These are phyloP conservation scores for Temnothorax ravouxi DNA, from an alignment of 2,888 invertebrate genomes.

Conservation along the genomic window DNA sequence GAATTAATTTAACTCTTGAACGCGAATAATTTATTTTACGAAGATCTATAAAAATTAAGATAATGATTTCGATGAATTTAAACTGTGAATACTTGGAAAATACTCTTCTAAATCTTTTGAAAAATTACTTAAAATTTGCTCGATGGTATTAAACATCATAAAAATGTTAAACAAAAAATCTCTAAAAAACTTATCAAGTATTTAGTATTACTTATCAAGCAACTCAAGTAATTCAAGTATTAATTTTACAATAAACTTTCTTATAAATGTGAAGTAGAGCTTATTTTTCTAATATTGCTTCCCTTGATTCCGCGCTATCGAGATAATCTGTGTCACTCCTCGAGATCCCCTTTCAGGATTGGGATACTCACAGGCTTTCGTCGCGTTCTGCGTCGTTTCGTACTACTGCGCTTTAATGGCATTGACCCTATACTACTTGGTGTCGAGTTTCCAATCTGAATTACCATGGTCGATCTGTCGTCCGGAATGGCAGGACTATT, in stretches of 20 bases:
- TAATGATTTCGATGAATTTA: neutral
- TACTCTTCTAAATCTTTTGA: too few relatives aligned
- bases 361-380: conserved; percentile 87
- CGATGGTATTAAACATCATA: neutral
- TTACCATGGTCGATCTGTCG: conserved; percentile 87
- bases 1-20: neutral
- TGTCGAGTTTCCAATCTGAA: conserved; percentile 85
- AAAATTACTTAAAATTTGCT: neutral
- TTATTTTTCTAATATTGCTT: neutral
- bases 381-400: conserved; percentile 85
- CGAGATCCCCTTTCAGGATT: conserved; percentile 77
- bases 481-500: conserved; percentile 82
- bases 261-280: neutral
- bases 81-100: neutral
- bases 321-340: neutral
- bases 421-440: conserved; percentile 86
- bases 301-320: neutral
- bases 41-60: neutral
- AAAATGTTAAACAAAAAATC: neutral
- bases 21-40: neutral
- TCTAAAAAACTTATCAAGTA: neutral
- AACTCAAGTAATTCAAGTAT: neutral
- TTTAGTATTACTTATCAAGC: too few relatives aligned
- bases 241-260: conserved; percentile 17
- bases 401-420: conserved; percentile 87